These are phyloP conservation scores for Griposia aprilina DNA, from an alignment of 2,888 invertebrate genomes.

Conservation along the genomic window DNA sequence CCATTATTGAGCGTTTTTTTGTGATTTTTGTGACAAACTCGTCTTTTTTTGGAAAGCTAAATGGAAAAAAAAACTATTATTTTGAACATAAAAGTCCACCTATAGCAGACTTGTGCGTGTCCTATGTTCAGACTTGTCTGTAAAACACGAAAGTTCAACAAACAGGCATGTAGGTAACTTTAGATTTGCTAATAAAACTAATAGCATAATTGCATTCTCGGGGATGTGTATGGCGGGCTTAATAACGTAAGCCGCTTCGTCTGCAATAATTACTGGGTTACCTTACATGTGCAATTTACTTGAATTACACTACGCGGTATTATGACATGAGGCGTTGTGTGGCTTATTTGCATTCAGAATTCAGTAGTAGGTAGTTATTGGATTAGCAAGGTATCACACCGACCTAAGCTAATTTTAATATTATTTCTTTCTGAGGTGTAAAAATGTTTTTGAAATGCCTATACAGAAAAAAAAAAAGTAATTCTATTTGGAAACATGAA, in stretches of 20 bases:
- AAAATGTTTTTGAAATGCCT: too few species aligned
- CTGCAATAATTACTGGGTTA: slow-evolving; percentile 53
- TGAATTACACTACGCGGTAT: slow-evolving; percentile 38
- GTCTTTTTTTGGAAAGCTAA: not conserved
- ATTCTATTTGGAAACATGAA: not conserved
- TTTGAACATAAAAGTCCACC: not conserved
- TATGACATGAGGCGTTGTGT: slow-evolving; percentile 24
- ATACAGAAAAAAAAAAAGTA: too few species aligned
- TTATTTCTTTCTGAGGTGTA: not conserved
- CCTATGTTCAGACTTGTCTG: not conserved
- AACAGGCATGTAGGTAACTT: slow-evolving; percentile 25
- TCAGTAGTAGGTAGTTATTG: slow-evolving; percentile 4
- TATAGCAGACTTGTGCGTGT: not conserved
- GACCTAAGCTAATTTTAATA: not conserved
- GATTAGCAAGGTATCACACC: not conserved
- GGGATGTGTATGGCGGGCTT: slow-evolving; percentile 38
- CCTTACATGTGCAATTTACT: slow-evolving; percentile 43
- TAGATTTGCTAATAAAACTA: slow-evolving; percentile 50
- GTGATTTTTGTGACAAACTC: not conserved
- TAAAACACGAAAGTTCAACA: slow-evolving; percentile 20
- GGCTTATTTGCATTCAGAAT: slow-evolving; percentile 20
- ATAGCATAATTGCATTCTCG: slow-evolving; percentile 57
- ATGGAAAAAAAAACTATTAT: not conserved
- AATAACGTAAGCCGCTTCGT: slow-evolving; percentile 41
- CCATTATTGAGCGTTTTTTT: not conserved